A percentile compares a stretch with the other conserved stretches of the same genome.
phyloP scores from a whole-genome alignment of 2,797 vertebrate genomes.

The Synanceia verrucosa region DNA sequence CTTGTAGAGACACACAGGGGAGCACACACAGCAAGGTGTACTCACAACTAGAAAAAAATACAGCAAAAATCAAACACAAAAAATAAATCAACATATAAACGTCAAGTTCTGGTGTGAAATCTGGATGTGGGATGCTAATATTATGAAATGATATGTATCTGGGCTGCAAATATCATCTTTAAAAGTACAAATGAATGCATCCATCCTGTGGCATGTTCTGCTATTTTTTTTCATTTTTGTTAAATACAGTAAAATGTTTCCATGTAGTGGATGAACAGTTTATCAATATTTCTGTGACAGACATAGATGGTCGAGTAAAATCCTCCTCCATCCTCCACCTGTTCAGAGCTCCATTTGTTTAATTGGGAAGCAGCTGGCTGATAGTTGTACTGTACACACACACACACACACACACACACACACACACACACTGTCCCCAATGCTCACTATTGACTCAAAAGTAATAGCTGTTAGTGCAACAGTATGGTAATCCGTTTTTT shows the following conservation, averaged over 20 bases:
- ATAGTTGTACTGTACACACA: conserved; percentile 46
- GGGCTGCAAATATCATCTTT: conserved; percentile 45
- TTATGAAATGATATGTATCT: conserved; percentile 70
- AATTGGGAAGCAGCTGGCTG: conserved; percentile 66
- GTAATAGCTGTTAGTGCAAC: conserved; percentile 46
- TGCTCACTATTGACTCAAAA: conserved; percentile 43
- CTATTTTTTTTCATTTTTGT: too few relatives aligned
- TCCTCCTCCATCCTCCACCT: conserved; percentile 63
- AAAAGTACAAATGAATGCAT: conserved; percentile 20
- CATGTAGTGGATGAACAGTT: conserved; percentile 5
- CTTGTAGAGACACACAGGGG: conserved; percentile 43
- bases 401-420: conserved; percentile 6
- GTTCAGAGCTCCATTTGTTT: conserved; percentile 66
- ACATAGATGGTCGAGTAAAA: conserved; percentile 24
- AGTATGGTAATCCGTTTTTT: conserved; percentile 32
- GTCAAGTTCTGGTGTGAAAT: conserved; percentile 21
- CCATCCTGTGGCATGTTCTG: too few relatives aligned
- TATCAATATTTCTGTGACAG: conserved; percentile 32
- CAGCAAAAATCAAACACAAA: conserved; percentile 6
- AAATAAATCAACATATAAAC: conserved; percentile 34
- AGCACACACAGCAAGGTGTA: conserved; percentile 44
- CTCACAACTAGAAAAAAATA: conserved; percentile 7
- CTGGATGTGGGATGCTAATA: conserved; percentile 45
- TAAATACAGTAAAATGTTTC: too few relatives aligned
- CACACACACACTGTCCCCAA: conserved; percentile 12